Percentiles rank a stretch among this genome's conserved stretches.
phyloP scores from a whole-genome alignment of 2,888 invertebrate genomes.

The Norana najaformis region DNA sequence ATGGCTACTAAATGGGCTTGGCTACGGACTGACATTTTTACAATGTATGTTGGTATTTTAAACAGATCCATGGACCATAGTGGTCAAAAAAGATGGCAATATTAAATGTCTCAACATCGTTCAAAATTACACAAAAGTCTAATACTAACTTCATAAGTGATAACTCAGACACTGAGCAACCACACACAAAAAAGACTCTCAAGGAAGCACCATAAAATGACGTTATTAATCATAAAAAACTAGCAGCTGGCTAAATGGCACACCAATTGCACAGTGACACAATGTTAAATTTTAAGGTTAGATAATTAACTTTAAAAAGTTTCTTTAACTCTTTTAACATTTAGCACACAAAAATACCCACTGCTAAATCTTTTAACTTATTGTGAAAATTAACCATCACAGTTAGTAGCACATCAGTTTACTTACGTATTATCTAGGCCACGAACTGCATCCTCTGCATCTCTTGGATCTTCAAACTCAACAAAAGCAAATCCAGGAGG shows the following conservation, averaged over 20 bases:
- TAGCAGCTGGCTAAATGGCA: too few relatives aligned
- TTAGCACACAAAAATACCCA: background rate
- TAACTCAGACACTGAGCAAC: background rate
- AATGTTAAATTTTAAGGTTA: background rate
- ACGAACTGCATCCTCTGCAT: constrained; percentile 83
- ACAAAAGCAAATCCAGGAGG: constrained; percentile 80
- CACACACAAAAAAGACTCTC: background rate
- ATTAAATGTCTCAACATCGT: background rate
- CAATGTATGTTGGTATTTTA: background rate
- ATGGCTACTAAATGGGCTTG: too few relatives aligned
- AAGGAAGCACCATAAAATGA: background rate
- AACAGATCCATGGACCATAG: background rate
- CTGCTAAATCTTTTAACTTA: background rate
- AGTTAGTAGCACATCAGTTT: background rate
- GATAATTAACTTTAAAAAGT: background rate
- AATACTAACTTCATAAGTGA: background rate
- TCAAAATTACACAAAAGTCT: background rate
- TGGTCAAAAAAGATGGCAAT: too few relatives aligned
- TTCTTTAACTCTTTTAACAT: background rate
- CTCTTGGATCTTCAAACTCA: constrained; percentile 83
- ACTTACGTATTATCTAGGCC: constrained; percentile 78
- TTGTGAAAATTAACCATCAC: background rate
- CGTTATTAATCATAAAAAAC: too few relatives aligned
- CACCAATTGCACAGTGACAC: too few relatives aligned
- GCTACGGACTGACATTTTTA: too few relatives aligned